A percentile compares a stretch with the other conserved stretches of the same genome.
These are phyloP conservation scores for Austrolebias charrua DNA, from an alignment of 2,797 vertebrate genomes.

Conservation along the genomic window DNA sequence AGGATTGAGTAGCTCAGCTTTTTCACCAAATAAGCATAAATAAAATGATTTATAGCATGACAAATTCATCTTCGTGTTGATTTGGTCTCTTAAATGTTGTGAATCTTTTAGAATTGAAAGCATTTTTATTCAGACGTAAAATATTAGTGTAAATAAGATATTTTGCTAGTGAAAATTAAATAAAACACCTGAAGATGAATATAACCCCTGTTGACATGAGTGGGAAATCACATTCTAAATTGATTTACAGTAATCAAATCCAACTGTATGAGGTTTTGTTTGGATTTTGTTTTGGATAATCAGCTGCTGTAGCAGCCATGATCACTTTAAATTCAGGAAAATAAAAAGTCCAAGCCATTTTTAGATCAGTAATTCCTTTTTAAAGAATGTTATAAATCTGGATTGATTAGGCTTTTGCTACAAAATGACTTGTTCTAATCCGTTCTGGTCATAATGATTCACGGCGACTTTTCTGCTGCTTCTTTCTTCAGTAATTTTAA, in stretches of 20 bases:
- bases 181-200: background rate
- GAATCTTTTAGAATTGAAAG: background rate
- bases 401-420: background rate
- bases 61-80: background rate
- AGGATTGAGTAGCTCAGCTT: slow-evolving; percentile 5
- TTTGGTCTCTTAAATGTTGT: background rate
- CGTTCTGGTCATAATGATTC: background rate
- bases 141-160: background rate
- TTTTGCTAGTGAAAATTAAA: background rate
- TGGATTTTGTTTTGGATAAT: background rate
- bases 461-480: background rate
- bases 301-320: too few relatives aligned
- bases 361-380: background rate
- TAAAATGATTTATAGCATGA: background rate
- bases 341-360: background rate
- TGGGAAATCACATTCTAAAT: background rate
- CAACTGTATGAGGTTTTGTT: background rate
- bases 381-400: background rate
- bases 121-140: background rate
- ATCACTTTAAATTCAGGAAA: too few relatives aligned
- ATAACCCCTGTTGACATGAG: background rate
- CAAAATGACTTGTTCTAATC: slow-evolving; percentile 1
- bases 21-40: slow-evolving; percentile 7
- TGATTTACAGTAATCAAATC: background rate
- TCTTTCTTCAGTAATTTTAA: background rate